These are phyloP conservation scores for Myrmophylax atrothorax DNA, from an alignment of 2,113 vertebrate species.

Conservation along the genomic window DNA sequence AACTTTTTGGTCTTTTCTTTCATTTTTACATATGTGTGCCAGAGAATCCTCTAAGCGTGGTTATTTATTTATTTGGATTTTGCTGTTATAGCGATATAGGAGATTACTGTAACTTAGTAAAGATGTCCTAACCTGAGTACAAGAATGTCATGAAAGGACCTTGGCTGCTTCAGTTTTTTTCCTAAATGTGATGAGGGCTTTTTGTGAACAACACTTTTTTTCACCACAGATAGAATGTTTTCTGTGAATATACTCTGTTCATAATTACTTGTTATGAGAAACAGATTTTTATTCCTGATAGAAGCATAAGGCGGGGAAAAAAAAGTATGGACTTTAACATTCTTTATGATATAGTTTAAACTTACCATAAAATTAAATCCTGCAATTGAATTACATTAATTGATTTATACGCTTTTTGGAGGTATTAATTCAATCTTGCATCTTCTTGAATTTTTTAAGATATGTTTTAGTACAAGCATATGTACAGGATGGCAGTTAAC, in stretches of 20 bases:
- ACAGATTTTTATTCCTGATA: not conserved
- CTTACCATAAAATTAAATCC: not conserved
- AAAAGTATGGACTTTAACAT: not conserved
- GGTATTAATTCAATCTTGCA: not conserved
- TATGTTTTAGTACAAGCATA: not conserved
- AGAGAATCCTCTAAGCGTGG: not conserved
- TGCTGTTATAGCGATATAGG: not conserved
- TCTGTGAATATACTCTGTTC: not conserved
- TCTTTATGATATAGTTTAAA: not conserved
- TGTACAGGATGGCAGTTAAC: accelerated
- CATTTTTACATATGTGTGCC: not conserved
- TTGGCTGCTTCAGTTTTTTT: not conserved
- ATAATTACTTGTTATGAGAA: not conserved
- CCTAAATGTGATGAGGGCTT: not conserved
- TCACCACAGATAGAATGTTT: not conserved
- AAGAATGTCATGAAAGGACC: not conserved
- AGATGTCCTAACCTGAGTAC: not conserved
- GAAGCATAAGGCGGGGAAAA: not conserved
- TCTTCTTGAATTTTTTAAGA: not conserved
- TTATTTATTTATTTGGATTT: not conserved
- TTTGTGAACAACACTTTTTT: not conserved
- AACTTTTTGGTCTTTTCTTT: not conserved
- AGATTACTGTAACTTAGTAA: not conserved
- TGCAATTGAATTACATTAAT: not conserved
- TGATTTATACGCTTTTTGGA: not conserved